Percentiles rank a stretch among this genome's conserved stretches.
Evolutionary conservation across 1,140 invertebrate genomes (phyloP).

Genomic region (Onthophagus taurus): DNA sequence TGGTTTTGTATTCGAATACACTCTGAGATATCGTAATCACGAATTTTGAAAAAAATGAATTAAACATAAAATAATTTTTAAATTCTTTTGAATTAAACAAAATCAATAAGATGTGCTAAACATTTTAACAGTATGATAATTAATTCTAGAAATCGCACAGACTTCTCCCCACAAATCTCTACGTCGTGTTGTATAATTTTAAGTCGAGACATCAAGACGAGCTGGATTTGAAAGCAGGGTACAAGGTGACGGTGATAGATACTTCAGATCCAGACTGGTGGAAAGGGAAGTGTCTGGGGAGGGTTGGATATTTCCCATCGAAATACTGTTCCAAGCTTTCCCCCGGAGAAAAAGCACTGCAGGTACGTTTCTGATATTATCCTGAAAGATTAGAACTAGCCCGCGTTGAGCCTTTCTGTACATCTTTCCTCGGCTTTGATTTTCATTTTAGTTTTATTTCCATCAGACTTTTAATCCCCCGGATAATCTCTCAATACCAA

Average conservation of each 20-base stretch:
- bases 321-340: conserved; percentile 87
- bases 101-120: conserved; percentile 1
- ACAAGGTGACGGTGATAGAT: conserved; percentile 90
- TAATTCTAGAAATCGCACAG: conserved; percentile 66
- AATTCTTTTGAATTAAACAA: too few relatives aligned
- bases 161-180: conserved; percentile 80
- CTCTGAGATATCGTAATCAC: too few relatives aligned
- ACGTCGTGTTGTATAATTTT: conserved; percentile 93
- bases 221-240: conserved; percentile 88
- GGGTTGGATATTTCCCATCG: conserved; percentile 88
- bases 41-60: too few relatives aligned
- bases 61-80: too few relatives aligned
- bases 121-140: conserved; percentile 6
- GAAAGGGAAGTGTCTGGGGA: conserved; percentile 89
- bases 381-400: too few relatives aligned
- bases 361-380: too few relatives aligned
- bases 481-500: too few relatives aligned
- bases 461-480: too few relatives aligned
- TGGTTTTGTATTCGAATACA: too few relatives aligned
- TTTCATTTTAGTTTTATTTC: too few relatives aligned
- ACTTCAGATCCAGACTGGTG: conserved; percentile 94
- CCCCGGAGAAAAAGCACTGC: conserved; percentile 78
- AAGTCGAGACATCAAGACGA: conserved; percentile 88
- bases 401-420: too few relatives aligned
- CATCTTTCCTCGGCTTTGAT: too few relatives aligned